These are phyloP conservation scores for Montipora efflorescens DNA, from an alignment of 64 coral and sea anemone species.

Conservation along the genomic window DNA sequence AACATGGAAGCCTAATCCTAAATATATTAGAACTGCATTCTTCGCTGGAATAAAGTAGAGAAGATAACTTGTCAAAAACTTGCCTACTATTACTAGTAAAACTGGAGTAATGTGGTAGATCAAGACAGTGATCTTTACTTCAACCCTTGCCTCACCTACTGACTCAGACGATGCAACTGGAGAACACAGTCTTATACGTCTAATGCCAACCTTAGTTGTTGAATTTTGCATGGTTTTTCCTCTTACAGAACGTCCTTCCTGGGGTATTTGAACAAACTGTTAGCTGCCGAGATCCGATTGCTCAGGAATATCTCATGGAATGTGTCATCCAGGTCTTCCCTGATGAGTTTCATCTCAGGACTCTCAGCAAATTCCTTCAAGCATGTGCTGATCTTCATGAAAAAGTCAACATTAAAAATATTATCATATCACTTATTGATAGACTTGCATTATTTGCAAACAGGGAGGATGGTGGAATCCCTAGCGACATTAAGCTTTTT, in stretches of 20 bases:
- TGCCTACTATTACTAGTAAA: no score
- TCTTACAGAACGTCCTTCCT: slow-evolving; percentile 59
- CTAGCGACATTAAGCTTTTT: slow-evolving; percentile 90
- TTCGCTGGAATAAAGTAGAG: no score
- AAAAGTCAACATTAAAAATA: slow-evolving; percentile 96
- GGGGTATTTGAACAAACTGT: slow-evolving; percentile 75
- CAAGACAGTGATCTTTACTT: no score
- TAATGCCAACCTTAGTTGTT: no score
- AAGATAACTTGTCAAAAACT: no score
- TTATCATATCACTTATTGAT: slow-evolving; percentile 93
- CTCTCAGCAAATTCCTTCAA: slow-evolving; percentile 86
- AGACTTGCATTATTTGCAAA: slow-evolving; percentile 97
- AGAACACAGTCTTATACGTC: no score
- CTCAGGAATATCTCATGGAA: slow-evolving; percentile 99
- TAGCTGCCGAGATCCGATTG: slow-evolving; percentile 86
- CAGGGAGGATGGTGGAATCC: slow-evolving; percentile 96
- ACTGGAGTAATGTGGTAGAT: no score
- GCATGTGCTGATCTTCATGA: slow-evolving; percentile 95
- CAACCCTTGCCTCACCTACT: no score
- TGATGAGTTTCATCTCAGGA: slow-evolving; percentile 97
- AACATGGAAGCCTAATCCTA: no score
- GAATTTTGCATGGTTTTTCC: background rate
- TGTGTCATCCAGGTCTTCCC: slow-evolving; percentile 99
- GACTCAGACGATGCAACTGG: no score
- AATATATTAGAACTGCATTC: no score